Conservation (phyloP, 2,888 invertebrate genomes). For the Patella depressa region DNA sequence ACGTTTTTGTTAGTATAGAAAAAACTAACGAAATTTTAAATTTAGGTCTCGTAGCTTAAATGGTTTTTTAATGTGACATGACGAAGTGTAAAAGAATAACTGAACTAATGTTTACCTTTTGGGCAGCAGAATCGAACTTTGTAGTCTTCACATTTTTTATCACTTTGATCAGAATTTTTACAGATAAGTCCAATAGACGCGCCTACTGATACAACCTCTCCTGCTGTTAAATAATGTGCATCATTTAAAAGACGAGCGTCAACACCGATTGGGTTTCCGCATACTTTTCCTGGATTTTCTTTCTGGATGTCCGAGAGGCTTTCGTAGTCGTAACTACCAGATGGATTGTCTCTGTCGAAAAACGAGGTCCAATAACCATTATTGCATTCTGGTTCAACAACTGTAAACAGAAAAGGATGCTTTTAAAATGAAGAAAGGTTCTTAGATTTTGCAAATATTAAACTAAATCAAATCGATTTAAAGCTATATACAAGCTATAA, state of each 20-base stretch:
- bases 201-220: not conserved
- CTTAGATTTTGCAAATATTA: too few relatives aligned
- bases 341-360: not conserved
- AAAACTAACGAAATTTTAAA: too few relatives aligned
- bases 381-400: not conserved
- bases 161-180: slow-evolving; percentile 1
- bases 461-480: too few relatives aligned
- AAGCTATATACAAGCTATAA: too few relatives aligned
- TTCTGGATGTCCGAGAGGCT: not conserved
- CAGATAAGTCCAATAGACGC: not conserved
- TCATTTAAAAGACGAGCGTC: not conserved
- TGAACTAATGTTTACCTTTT: not conserved
- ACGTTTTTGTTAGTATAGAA: too few relatives aligned
- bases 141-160: not conserved
- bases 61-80: too few relatives aligned
- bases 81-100: too few relatives aligned
- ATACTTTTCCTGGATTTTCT: not conserved
- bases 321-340: slow-evolving; percentile 1
- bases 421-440: too few relatives aligned
- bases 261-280: not conserved
- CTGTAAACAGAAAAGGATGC: not conserved
- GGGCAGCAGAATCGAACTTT: slow-evolving; percentile 3
- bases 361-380: not conserved
- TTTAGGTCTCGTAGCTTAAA: too few relatives aligned
- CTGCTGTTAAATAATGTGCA: not conserved